A percentile compares a stretch with the other conserved stretches of the same genome.
These are phyloP conservation scores for Apodemia hepburni DNA, from an alignment of 2,888 invertebrate species.

Conservation along the genomic window DNA sequence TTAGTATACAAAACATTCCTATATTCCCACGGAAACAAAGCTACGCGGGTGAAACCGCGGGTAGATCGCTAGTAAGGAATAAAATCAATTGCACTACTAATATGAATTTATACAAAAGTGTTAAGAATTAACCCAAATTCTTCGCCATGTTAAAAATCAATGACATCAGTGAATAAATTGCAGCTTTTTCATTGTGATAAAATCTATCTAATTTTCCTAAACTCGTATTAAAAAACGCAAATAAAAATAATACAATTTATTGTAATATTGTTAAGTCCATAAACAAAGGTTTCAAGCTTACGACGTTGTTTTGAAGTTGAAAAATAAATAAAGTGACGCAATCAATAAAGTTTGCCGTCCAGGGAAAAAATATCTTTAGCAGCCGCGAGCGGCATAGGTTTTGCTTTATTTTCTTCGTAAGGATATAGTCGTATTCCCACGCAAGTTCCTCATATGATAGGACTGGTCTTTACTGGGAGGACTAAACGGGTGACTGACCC, in stretches of 20 bases:
- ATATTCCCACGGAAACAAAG: too few relatives aligned
- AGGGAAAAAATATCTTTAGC: conserved; percentile 15
- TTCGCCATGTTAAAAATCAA: too few relatives aligned
- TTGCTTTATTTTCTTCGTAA: conserved; percentile 25
- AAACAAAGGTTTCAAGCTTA: neutral
- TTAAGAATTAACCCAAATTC: too few relatives aligned
- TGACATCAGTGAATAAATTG: too few relatives aligned
- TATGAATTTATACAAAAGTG: too few relatives aligned
- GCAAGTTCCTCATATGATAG: conserved; percentile 73
- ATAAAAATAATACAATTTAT: neutral
- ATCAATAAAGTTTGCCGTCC: conserved; percentile 6
- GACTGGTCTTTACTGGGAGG: conserved; percentile 71
- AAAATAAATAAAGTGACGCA: neutral
- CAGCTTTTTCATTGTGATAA: too few relatives aligned
- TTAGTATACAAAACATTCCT: too few relatives aligned
- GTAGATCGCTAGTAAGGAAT: too few relatives aligned
- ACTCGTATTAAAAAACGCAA: too few relatives aligned
- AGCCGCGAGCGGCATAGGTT: conserved; percentile 13
- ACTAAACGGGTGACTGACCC: conserved; percentile 75
- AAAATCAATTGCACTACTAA: too few relatives aligned
- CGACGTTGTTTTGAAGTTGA: neutral
- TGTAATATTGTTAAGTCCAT: neutral
- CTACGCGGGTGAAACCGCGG: too few relatives aligned
- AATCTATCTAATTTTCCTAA: too few relatives aligned
- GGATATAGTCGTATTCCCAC: conserved; percentile 59